phyloP scores from a whole-genome alignment of 2,113 vertebrate species.

The Heterotis niloticus region DNA sequence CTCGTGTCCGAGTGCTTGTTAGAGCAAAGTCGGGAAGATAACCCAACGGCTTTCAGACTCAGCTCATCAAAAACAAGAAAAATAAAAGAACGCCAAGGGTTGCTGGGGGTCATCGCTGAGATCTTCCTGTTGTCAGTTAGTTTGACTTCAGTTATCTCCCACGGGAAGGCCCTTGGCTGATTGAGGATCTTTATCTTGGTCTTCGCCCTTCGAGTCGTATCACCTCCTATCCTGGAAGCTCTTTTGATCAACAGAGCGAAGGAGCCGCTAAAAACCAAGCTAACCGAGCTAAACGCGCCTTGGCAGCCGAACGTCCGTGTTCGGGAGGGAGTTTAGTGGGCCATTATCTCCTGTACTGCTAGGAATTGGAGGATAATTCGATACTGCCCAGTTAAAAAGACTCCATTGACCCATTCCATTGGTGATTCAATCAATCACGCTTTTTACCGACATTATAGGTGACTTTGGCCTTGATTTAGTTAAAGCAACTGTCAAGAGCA shows the following conservation, averaged over 20 bases:
- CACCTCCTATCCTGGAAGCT: constrained; percentile 53
- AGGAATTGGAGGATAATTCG: constrained; percentile 18
- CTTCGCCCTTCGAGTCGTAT: constrained; percentile 68
- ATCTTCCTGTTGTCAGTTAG: constrained; percentile 67
- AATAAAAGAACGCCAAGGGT: constrained; percentile 45
- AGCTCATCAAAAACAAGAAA: constrained; percentile 48
- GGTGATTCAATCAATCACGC: constrained; percentile 13
- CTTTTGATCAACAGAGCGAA: constrained; percentile 61
- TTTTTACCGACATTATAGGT: constrained; percentile 2
- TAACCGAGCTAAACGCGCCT: constrained; percentile 37
- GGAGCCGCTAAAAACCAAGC: too few species aligned
- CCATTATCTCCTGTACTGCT: background rate
- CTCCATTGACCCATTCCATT: constrained; percentile 14
- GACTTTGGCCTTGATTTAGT: constrained; percentile 12
- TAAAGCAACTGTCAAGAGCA: background rate
- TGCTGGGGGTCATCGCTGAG: constrained; percentile 64
- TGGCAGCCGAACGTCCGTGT: constrained; percentile 17
- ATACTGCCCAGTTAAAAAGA: constrained; percentile 24
- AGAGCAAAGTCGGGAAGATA: background rate
- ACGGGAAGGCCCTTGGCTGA: constrained; percentile 61
- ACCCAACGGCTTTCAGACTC: constrained; percentile 44
- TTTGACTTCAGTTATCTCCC: constrained; percentile 77
- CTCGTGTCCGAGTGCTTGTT: background rate
- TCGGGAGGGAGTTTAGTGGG: constrained; percentile 14
- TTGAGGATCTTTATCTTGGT: constrained; percentile 70